These are phyloP conservation scores for Sebastes schlegelii DNA, from an alignment of 2,113 vertebrate species.

Conservation along the genomic window DNA sequence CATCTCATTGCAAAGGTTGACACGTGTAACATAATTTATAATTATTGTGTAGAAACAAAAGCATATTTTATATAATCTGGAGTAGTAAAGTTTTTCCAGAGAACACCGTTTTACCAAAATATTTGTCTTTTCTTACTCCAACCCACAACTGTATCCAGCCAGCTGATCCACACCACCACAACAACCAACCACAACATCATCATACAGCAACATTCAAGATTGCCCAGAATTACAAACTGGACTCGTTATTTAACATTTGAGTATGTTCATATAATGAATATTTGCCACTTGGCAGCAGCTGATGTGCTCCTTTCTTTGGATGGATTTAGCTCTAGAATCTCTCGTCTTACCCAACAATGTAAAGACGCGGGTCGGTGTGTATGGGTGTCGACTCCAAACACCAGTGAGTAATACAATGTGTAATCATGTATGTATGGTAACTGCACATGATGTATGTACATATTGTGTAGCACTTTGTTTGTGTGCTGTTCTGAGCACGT, in stretches of 20 bases:
- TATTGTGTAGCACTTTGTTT: conserved; percentile 35
- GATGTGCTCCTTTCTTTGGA: background rate
- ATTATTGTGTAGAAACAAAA: background rate
- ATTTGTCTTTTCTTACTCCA: background rate
- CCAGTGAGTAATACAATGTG: conserved; percentile 5
- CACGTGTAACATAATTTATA: background rate
- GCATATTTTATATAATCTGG: background rate
- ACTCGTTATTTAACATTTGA: background rate
- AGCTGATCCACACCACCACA: background rate
- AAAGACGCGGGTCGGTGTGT: background rate
- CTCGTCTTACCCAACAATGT: background rate
- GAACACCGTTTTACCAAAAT: background rate
- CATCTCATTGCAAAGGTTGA: too few species aligned
- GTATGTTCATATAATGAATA: background rate
- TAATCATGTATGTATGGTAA: conserved; percentile 20
- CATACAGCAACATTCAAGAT: background rate
- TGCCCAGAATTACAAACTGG: background rate
- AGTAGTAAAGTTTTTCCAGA: background rate
- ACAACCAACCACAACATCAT: background rate
- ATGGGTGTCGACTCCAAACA: background rate
- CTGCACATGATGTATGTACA: background rate
- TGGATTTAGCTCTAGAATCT: background rate
- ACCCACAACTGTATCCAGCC: background rate
- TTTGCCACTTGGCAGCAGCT: background rate
- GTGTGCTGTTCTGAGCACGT: conserved; percentile 34